These are phyloP conservation scores for Cynopterus brachyotis DNA, from an alignment of 2,113 vertebrate genomes.

Conservation along the genomic window DNA sequence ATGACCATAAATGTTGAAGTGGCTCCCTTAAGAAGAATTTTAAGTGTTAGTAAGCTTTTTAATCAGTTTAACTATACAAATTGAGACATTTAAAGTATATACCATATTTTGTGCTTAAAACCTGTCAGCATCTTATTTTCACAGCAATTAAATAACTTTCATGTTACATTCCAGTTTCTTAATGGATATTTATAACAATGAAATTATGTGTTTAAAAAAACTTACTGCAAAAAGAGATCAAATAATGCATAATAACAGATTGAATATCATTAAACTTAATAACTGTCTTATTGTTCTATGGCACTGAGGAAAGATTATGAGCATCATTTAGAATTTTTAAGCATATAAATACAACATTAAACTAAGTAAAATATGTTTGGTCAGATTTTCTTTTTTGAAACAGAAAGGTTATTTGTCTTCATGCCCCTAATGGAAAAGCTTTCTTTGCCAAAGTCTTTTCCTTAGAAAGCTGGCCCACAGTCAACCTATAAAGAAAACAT, in stretches of 20 bases:
- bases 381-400: not conserved
- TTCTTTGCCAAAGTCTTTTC: not conserved
- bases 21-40: not conserved
- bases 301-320: not conserved
- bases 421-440: not conserved
- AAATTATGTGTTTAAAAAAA: not conserved
- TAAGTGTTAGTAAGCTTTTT: not conserved
- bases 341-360: not conserved
- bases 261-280: not conserved
- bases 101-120: conserved; percentile 19
- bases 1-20: not conserved
- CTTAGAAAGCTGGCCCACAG: not conserved
- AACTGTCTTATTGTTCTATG: not conserved
- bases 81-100: not conserved
- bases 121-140: not conserved
- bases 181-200: not conserved
- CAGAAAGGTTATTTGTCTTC: not conserved
- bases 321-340: not conserved
- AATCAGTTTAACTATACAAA: not conserved
- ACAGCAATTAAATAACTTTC: not conserved
- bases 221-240: not conserved
- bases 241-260: not conserved
- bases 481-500: not conserved
- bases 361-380: not conserved
- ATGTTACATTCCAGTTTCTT: not conserved